Percentiles rank a stretch among this genome's conserved stretches.
Evolutionary conservation across 1,140 invertebrate species (phyloP).

Genomic region (Drosophila subobscura): DNA sequence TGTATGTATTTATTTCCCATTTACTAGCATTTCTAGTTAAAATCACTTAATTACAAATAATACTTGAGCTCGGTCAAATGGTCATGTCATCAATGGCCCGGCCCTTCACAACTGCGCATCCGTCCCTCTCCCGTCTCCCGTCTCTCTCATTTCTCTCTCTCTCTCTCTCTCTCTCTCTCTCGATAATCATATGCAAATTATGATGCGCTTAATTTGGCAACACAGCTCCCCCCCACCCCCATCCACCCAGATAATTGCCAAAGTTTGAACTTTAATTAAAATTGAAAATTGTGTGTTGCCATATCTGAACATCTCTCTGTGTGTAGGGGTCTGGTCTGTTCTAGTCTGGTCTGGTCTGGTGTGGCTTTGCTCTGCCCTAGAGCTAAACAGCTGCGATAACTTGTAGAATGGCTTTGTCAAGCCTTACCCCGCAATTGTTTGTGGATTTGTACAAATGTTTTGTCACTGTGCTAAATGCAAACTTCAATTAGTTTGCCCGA

Average conservation of each 20-base stretch:
- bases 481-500: constrained; percentile 65
- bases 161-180: too few species aligned
- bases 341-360: not conserved
- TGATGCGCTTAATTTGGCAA: constrained; percentile 51
- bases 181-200: constrained; percentile 51
- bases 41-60: constrained; percentile 38
- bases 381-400: constrained; percentile 48
- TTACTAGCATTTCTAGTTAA: constrained; percentile 23
- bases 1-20: constrained; percentile 1
- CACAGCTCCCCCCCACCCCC: constrained; percentile 11
- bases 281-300: constrained; percentile 52
- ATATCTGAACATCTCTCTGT: constrained; percentile 12
- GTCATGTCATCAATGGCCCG: constrained; percentile 12
- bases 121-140: too few species aligned
- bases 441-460: constrained; percentile 63
- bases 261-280: constrained; percentile 54
- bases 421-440: constrained; percentile 31
- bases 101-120: constrained; percentile 15
- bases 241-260: constrained; percentile 45
- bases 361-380: constrained; percentile 3
- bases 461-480: constrained; percentile 62
- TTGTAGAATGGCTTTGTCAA: constrained; percentile 43
- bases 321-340: constrained; percentile 2
- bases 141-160: too few species aligned
- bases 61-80: constrained; percentile 43